phyloP scores from a whole-genome alignment of 2,888 invertebrate genomes.

The Patella caerulea region DNA sequence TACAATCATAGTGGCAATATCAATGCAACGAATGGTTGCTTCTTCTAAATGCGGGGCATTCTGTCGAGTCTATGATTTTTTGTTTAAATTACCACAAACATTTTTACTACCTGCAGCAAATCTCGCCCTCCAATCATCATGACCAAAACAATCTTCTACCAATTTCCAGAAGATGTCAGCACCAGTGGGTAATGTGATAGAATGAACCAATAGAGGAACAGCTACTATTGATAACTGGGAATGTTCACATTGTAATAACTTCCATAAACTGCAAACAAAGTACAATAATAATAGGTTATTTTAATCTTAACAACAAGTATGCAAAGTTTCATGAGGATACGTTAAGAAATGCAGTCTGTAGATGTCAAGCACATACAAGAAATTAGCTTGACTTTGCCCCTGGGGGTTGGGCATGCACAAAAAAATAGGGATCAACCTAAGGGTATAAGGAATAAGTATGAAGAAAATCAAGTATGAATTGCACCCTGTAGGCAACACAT shows the following conservation, averaged over 20 bases:
- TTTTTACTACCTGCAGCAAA: slow-evolving; percentile 76
- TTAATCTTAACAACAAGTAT: background rate
- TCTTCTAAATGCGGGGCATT: too few relatives aligned
- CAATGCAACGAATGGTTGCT: too few relatives aligned
- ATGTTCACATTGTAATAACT: slow-evolving; percentile 89
- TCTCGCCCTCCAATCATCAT: slow-evolving; percentile 87
- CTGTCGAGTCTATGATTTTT: too few relatives aligned
- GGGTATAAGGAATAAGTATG: too few relatives aligned
- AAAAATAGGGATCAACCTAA: too few relatives aligned
- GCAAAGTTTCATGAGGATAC: background rate
- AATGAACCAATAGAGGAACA: slow-evolving; percentile 93
- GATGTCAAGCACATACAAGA: too few relatives aligned
- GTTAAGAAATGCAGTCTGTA: background rate
- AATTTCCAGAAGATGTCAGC: slow-evolving; percentile 96
- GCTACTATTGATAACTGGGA: slow-evolving; percentile 94
- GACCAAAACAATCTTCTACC: slow-evolving; percentile 95
- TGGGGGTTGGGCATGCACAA: too few relatives aligned
- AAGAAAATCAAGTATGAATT: background rate
- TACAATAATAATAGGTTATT: too few relatives aligned
- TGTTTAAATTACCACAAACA: too few relatives aligned
- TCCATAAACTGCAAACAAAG: slow-evolving; percentile 83
- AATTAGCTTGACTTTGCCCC: too few relatives aligned
- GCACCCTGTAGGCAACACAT: background rate
- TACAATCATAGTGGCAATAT: too few relatives aligned
- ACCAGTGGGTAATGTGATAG: slow-evolving; percentile 93